These are phyloP conservation scores for Drosophila simulans DNA, from an alignment of 1,140 invertebrate genomes.

Conservation along the genomic window DNA sequence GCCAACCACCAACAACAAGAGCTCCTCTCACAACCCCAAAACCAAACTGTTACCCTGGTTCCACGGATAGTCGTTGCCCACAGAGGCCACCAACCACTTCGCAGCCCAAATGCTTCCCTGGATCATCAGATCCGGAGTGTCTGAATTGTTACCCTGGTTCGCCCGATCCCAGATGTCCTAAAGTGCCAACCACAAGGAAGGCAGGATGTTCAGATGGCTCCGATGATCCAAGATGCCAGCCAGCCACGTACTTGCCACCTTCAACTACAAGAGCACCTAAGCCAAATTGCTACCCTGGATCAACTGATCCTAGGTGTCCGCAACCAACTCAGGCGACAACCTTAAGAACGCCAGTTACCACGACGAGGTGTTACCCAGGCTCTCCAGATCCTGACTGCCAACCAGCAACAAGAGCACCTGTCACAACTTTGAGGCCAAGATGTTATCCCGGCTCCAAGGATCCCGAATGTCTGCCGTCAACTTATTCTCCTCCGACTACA, in stretches of 20 bases:
- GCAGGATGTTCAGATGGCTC: constrained; percentile 52
- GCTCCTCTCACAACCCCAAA: constrained; percentile 20
- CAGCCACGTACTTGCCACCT: constrained; percentile 48
- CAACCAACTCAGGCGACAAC: constrained; percentile 20
- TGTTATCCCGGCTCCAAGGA: constrained; percentile 49
- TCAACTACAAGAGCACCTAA: constrained; percentile 29
- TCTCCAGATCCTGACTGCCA: constrained; percentile 81
- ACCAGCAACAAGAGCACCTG: constrained; percentile 9
- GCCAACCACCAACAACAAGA: constrained; percentile 24
- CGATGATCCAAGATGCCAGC: constrained; percentile 51
- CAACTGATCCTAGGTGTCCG: constrained; percentile 67
- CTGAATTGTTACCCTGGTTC: constrained; percentile 46
- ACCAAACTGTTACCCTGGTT: constrained; percentile 76
- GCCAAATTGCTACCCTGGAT: constrained; percentile 69
- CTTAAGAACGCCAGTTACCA: constrained; percentile 27
- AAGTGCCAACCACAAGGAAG: constrained; percentile 77
- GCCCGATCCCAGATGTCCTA: constrained; percentile 73
- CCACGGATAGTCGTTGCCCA: constrained; percentile 54
- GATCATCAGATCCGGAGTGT: constrained; percentile 50
- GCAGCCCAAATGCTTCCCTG: constrained; percentile 71
- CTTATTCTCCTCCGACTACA: constrained; percentile 29
- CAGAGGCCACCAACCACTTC: constrained; percentile 32
- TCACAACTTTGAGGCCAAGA: constrained; percentile 16
- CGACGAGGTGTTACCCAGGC: constrained; percentile 32
- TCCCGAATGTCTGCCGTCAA: constrained; percentile 25